These are phyloP conservation scores for Hirtodrosophila confusa DNA, from an alignment of 2,888 invertebrate species.

Conservation along the genomic window DNA sequence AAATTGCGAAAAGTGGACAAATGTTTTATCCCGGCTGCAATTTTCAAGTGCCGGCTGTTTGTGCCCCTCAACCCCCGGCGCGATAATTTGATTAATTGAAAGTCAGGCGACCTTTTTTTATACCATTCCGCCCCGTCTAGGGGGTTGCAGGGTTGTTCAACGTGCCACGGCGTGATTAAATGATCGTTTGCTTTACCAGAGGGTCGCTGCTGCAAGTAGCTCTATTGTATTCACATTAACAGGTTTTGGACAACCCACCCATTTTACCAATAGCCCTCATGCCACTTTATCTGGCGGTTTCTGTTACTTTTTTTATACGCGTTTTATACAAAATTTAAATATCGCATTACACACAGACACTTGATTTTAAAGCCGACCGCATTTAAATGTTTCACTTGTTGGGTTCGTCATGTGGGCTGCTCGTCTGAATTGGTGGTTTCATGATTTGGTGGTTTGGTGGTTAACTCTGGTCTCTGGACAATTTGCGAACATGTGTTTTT, in stretches of 20 bases:
- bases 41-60: constrained; percentile 37
- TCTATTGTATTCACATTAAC: constrained; percentile 74
- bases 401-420: constrained; percentile 24
- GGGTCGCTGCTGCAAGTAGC: constrained; percentile 62
- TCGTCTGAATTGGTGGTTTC: constrained; percentile 18
- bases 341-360: constrained; percentile 77
- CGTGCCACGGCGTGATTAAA: constrained; percentile 60
- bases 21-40: constrained; percentile 61
- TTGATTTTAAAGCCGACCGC: constrained; percentile 64
- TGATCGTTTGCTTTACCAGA: constrained; percentile 56
- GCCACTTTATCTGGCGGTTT: constrained; percentile 40
- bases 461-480: constrained; percentile 49
- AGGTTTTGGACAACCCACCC: constrained; percentile 65
- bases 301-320: constrained; percentile 13
- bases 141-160: constrained; percentile 42
- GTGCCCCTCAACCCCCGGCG: constrained; percentile 32
- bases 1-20: constrained; percentile 76
- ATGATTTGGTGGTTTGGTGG: constrained; percentile 9
- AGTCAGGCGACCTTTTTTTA: constrained; percentile 71
- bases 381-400: constrained; percentile 76
- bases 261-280: constrained; percentile 23
- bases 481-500: constrained; percentile 75
- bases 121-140: neutral
- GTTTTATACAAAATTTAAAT: constrained; percentile 67
- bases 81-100: constrained; percentile 79